These are phyloP conservation scores for Nephotettix cincticeps DNA, from an alignment of 1,140 invertebrate genomes.

Conservation along the genomic window DNA sequence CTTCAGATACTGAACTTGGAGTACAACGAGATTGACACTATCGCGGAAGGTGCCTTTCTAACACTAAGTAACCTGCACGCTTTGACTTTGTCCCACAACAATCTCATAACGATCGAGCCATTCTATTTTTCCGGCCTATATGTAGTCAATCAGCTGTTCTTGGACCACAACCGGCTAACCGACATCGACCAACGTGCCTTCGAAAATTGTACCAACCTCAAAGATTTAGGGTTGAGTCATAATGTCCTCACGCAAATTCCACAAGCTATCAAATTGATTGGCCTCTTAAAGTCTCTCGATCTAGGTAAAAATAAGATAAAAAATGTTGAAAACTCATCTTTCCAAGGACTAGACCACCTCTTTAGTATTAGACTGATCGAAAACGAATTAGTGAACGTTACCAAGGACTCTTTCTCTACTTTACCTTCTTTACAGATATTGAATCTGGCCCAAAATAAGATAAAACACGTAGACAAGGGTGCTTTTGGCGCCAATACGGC, in stretches of 20 bases:
- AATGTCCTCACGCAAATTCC: conserved; percentile 81
- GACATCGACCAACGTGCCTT: conserved; percentile 71
- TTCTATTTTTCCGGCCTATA: conserved; percentile 70
- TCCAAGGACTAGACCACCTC: conserved; percentile 58
- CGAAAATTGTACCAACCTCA: conserved; percentile 73
- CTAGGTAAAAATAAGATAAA: conserved; percentile 81
- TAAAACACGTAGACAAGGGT: conserved; percentile 60
- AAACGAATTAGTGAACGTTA: conserved; percentile 65
- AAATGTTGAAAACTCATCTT: conserved; percentile 57
- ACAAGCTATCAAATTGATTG: conserved; percentile 68
- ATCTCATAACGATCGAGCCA: conserved; percentile 64
- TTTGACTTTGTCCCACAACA: conserved; percentile 71
- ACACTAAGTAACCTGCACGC: conserved; percentile 75
- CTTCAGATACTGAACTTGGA: conserved; percentile 76
- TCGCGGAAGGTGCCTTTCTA: conserved; percentile 71
- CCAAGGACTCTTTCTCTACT: conserved; percentile 63
- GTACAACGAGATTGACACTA: conserved; percentile 68
- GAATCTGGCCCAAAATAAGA: conserved; percentile 67
- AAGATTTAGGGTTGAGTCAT: conserved; percentile 82
- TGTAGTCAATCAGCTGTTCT: conserved; percentile 67
- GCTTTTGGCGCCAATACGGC: conserved; percentile 64
- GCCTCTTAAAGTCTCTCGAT: conserved; percentile 75
- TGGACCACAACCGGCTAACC: conserved; percentile 73
- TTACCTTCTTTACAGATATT: conserved; percentile 64
- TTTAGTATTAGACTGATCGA: conserved; percentile 65